Conservation (phyloP, 2,797 vertebrate species). For the Myioborus miniatus region DNA sequence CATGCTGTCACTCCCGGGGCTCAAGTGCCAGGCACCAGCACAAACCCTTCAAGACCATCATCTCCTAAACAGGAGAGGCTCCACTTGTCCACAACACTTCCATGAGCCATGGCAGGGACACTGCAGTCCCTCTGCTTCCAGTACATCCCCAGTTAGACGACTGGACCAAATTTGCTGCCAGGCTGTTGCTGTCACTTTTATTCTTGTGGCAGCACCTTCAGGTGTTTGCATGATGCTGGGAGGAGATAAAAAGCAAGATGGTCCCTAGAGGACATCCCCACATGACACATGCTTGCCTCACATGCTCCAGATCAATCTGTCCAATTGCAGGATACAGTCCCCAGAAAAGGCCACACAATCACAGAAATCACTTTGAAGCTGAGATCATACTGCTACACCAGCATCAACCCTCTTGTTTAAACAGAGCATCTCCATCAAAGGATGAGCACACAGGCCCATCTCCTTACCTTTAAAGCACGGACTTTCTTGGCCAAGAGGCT, state of each 20-base stretch:
- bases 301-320: not conserved
- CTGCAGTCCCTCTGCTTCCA: not conserved
- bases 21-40: not conserved
- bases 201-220: not conserved
- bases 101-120: not conserved
- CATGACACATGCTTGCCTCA: not conserved
- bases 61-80: not conserved
- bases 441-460: not conserved
- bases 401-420: not conserved
- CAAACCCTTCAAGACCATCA: not conserved
- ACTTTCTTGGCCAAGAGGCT: slow-evolving; percentile 94
- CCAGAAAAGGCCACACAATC: not conserved
- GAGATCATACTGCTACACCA: not conserved
- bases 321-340: not conserved
- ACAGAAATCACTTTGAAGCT: not conserved
- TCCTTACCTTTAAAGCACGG: slow-evolving; percentile 92
- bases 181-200: not conserved
- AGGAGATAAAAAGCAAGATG: not conserved
- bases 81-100: not conserved
- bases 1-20: not conserved
- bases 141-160: not conserved
- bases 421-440: not conserved
- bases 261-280: not conserved
- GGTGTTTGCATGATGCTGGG: rapidly evolving
- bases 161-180: not conserved